Conservation (phyloP, 1,140 invertebrate species). For the Campoletis sonorensis region DNA sequence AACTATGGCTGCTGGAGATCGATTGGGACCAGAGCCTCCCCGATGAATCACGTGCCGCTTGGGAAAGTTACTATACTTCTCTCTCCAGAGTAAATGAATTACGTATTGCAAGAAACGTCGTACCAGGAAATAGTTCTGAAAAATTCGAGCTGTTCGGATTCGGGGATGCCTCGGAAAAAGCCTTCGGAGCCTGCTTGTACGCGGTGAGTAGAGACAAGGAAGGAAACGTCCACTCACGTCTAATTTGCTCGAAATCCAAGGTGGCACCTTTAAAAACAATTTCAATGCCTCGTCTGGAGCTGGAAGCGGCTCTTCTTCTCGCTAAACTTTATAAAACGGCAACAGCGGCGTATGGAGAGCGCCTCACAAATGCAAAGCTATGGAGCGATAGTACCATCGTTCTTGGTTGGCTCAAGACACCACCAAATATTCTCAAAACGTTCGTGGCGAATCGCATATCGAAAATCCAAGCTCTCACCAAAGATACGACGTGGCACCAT, state of each 20-base stretch:
- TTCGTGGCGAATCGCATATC: slow-evolving; percentile 70
- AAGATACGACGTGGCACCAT: slow-evolving; percentile 46
- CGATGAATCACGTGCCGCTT: background rate
- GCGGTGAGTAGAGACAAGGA: slow-evolving; percentile 18
- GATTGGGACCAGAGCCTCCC: slow-evolving; percentile 51
- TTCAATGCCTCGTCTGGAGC: slow-evolving; percentile 28
- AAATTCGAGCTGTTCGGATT: slow-evolving; percentile 55
- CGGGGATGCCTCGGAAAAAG: slow-evolving; percentile 53
- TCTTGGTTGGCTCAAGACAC: slow-evolving; percentile 66
- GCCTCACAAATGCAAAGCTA: slow-evolving; percentile 57
- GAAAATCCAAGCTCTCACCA: slow-evolving; percentile 61
- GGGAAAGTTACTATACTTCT: slow-evolving; percentile 48
- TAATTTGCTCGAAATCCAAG: slow-evolving; percentile 22
- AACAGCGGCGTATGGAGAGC: slow-evolving; percentile 53
- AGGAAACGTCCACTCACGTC: slow-evolving; percentile 26
- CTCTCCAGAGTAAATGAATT: slow-evolving; percentile 43
- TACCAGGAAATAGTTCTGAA: slow-evolving; percentile 21
- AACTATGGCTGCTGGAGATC: slow-evolving; percentile 38
- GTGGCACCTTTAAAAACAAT: slow-evolving; percentile 34
- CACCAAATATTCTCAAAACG: slow-evolving; percentile 64
- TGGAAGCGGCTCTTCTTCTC: slow-evolving; percentile 51
- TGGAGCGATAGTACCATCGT: slow-evolving; percentile 73
- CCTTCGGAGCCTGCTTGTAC: slow-evolving; percentile 49
- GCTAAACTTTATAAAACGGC: slow-evolving; percentile 46
- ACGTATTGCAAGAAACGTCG: slow-evolving; percentile 51